Evolutionary conservation across 1,140 invertebrate genomes (phyloP).

Genomic region (Drusus annulatus): DNA sequence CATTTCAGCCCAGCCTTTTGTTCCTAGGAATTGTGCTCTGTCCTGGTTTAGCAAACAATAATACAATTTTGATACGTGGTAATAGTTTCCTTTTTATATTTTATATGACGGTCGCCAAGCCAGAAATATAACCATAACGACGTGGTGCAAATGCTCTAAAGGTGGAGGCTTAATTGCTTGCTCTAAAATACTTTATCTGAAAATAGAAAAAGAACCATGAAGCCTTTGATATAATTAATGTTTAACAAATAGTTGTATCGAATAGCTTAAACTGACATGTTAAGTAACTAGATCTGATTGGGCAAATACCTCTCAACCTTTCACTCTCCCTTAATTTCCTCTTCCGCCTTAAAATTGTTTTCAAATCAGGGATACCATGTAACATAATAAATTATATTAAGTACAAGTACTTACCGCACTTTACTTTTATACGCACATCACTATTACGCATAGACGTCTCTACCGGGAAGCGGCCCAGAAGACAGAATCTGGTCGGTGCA

Average conservation of each 20-base stretch:
- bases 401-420: too few species aligned
- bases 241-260: neutral
- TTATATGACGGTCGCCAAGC: neutral
- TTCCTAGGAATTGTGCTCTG: neutral
- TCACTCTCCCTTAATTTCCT: too few species aligned
- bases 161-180: slow-evolving; percentile 2
- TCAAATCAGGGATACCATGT: too few species aligned
- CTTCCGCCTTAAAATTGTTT: too few species aligned
- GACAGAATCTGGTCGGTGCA: too few species aligned
- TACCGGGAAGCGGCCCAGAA: too few species aligned
- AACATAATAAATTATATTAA: too few species aligned
- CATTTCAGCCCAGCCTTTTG: slow-evolving; percentile 33
- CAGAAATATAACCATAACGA: neutral
- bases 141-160: neutral
- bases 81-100: slow-evolving; percentile 34
- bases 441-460: too few species aligned
- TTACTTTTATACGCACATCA: too few species aligned
- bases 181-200: neutral
- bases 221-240: neutral
- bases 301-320: too few species aligned
- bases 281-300: too few species aligned
- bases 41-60: slow-evolving; percentile 30
- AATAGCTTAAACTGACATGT: too few species aligned
- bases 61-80: slow-evolving; percentile 45
- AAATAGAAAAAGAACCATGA: neutral